phyloP scores from a whole-genome alignment of 2,888 invertebrate species.

The Machimus rusticus region DNA sequence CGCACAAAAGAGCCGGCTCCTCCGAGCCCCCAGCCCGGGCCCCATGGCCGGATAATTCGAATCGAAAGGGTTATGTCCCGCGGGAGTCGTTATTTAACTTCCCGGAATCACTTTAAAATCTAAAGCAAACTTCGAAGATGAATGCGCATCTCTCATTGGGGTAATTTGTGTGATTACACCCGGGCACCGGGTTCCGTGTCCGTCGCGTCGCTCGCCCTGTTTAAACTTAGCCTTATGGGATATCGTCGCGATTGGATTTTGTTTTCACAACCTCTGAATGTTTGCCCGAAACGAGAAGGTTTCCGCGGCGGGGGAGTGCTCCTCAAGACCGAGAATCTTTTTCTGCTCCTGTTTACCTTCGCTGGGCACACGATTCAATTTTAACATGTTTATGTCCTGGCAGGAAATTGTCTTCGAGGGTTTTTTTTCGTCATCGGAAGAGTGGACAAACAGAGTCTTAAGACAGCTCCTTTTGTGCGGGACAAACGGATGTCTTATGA shows the following conservation, averaged over 20 bases:
- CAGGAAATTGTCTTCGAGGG: conserved; percentile 46
- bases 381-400: conserved; percentile 45
- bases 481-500: conserved; percentile 15
- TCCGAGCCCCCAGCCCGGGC: background rate
- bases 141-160: conserved; percentile 48
- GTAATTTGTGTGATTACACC: conserved; percentile 48
- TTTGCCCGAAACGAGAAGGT: background rate
- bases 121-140: conserved; percentile 48
- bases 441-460: conserved; percentile 33
- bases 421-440: conserved; percentile 5
- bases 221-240: conserved; percentile 44
- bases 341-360: conserved; percentile 36
- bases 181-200: background rate
- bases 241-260: conserved; percentile 17
- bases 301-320: background rate
- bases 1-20: background rate
- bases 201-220: background rate
- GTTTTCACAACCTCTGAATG: background rate
- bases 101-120: conserved; percentile 47
- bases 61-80: conserved; percentile 41
- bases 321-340: background rate
- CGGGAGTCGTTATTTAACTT: conserved; percentile 38
- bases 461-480: background rate
- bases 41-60: conserved; percentile 18
- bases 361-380: conserved; percentile 45